Percentiles rank a stretch among this genome's conserved stretches.
phyloP scores from a whole-genome alignment of 2,113 vertebrate genomes.

The Ondatra zibethicus region DNA sequence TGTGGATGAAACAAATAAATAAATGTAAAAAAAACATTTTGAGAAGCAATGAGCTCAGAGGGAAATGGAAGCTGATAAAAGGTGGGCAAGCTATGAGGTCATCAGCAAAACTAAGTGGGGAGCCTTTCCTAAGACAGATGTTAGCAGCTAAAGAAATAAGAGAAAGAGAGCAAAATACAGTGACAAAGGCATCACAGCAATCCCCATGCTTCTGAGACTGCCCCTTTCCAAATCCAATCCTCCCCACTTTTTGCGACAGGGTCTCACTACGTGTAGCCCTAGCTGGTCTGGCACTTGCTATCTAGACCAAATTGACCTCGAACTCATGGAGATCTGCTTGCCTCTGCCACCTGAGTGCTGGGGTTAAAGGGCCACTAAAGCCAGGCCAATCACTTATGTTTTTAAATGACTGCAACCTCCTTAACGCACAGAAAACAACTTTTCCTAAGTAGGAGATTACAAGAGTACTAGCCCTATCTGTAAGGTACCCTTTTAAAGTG shows the following conservation, averaged over 20 bases:
- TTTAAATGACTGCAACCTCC: background rate
- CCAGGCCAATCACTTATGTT: background rate
- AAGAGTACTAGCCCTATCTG: background rate
- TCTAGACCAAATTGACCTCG: background rate
- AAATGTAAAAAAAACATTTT: background rate
- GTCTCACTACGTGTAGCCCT: background rate
- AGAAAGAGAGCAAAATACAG: too few species aligned
- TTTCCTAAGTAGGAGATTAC: background rate
- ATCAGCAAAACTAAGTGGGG: background rate
- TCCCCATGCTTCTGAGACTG: background rate
- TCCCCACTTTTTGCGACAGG: background rate
- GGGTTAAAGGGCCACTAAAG: background rate
- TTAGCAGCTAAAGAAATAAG: background rate
- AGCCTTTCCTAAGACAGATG: background rate
- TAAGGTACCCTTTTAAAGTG: constrained; percentile 21
- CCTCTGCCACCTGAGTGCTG: background rate
- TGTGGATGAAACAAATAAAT: background rate
- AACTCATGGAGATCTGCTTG: background rate
- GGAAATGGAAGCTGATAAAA: background rate
- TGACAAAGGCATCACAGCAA: background rate
- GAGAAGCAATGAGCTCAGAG: background rate
- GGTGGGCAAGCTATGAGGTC: too few species aligned
- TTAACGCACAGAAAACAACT: background rate
- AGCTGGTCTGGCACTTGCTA: background rate
- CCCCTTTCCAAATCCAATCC: background rate